These are phyloP conservation scores for zebrafish (Danio rerio) DNA, from an alignment of 2,113 vertebrate species.

Conservation along the genomic window DNA sequence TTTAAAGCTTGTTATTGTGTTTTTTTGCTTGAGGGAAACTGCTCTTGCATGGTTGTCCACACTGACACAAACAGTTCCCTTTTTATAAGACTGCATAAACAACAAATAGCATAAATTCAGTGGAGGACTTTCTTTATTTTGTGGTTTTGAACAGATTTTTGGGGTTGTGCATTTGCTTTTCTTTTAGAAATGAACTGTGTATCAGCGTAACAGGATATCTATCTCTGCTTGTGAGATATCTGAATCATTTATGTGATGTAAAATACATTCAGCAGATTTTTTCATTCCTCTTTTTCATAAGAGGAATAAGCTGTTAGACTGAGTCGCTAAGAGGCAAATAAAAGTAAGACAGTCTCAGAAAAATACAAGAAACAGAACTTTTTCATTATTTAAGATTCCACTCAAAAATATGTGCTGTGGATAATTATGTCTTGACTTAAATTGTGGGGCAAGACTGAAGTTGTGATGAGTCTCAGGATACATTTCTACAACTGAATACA, in stretches of 20 bases:
- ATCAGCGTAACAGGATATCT: not conserved
- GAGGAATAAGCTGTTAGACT: constrained; percentile 35
- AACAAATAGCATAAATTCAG: not conserved
- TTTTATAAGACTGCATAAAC: not conserved
- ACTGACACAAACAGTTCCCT: not conserved
- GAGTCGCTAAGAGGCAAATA: constrained; percentile 65
- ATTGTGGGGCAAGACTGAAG: constrained; percentile 44
- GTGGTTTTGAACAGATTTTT: not conserved
- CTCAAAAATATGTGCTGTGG: constrained; percentile 61
- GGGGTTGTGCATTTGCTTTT: not conserved
- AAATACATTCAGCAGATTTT: constrained; percentile 39
- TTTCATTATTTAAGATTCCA: constrained; percentile 73
- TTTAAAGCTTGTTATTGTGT: constrained; percentile 24
- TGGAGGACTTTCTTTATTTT: not conserved
- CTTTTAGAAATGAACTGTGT: not conserved
- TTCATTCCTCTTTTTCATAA: not conserved
- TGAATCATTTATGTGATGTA: constrained; percentile 69
- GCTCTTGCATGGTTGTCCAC: not conserved
- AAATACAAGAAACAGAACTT: constrained; percentile 73
- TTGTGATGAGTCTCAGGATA: not conserved
- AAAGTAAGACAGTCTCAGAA: no score
- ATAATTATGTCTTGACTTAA: constrained; percentile 67
- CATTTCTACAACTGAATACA: no score
- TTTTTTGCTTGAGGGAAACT: constrained; percentile 10
- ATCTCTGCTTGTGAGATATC: constrained; percentile 33